Evolutionary conservation across 2,113 vertebrate genomes (phyloP).

Genomic region (Mohoua ochrocephala): DNA sequence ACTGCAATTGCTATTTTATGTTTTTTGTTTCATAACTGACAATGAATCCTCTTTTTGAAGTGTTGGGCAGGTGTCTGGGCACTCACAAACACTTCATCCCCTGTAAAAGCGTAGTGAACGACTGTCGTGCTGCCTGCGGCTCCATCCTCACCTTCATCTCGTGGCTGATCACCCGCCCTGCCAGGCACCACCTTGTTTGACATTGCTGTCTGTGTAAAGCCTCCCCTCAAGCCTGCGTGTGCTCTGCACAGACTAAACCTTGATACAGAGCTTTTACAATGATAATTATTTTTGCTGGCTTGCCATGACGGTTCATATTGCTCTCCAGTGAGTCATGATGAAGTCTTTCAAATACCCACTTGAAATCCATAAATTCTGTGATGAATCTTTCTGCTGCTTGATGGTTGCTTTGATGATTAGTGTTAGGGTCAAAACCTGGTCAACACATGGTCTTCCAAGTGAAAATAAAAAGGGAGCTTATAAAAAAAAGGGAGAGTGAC

Average conservation of each 20-base stretch:
- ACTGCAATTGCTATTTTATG: not conserved
- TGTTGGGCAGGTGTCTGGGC: not conserved
- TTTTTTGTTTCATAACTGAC: not conserved
- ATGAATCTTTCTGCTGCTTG: not conserved
- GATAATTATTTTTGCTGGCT: constrained; percentile 44
- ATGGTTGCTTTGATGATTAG: not conserved
- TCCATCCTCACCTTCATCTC: not conserved
- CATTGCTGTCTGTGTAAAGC: not conserved
- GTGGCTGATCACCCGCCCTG: not conserved
- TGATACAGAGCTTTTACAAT: not conserved
- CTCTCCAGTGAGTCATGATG: constrained; percentile 35
- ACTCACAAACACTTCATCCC: not conserved
- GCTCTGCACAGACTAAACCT: not conserved
- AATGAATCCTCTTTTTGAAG: not conserved
- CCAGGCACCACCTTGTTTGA: not conserved
- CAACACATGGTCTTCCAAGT: not conserved
- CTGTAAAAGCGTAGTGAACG: not conserved
- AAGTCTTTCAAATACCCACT: constrained; percentile 30
- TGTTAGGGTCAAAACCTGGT: constrained; percentile 8
- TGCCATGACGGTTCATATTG: not conserved
- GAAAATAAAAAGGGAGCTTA: not conserved
- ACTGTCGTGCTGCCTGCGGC: not conserved
- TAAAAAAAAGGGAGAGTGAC: not conserved
- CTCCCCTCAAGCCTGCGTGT: not conserved
- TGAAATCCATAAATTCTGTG: constrained; percentile 13